A percentile compares a stretch with the other conserved stretches of the same genome.
These are phyloP conservation scores for Calephelis perditalis DNA, from an alignment of 2,888 invertebrate species.

Conservation along the genomic window DNA sequence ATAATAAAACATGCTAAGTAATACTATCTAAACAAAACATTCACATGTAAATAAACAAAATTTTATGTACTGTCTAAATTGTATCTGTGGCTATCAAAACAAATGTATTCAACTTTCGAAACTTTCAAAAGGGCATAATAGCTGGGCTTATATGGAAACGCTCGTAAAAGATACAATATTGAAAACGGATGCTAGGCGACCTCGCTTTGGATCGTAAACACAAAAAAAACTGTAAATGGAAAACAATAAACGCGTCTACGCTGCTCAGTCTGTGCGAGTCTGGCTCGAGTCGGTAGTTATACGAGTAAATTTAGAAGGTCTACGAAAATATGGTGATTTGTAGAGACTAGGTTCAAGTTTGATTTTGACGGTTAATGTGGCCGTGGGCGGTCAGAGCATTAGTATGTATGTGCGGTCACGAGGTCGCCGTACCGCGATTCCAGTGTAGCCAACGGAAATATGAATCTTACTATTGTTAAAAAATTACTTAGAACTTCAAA, in stretches of 20 bases:
- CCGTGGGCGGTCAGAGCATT: conserved; percentile 72
- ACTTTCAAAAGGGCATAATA: conserved; percentile 8
- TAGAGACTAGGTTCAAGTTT: background rate
- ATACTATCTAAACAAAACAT: background rate
- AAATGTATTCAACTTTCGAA: conserved; percentile 15
- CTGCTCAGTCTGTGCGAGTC: conserved; percentile 40
- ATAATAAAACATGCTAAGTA: too few species aligned
- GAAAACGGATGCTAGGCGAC: conserved; percentile 61
- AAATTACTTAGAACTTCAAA: too few species aligned
- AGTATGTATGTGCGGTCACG: conserved; percentile 70
- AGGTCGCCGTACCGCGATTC: conserved; percentile 55
- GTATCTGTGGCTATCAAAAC: conserved; percentile 7
- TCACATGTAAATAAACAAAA: background rate
- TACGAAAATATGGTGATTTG: background rate
- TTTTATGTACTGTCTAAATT: conserved; percentile 1
- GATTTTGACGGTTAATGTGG: conserved; percentile 45
- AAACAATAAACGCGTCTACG: conserved; percentile 69
- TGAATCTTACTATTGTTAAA: too few species aligned
- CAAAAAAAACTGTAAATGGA: conserved; percentile 65
- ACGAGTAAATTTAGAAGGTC: conserved; percentile 34
- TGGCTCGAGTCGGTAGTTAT: conserved; percentile 37
- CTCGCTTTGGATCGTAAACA: conserved; percentile 64
- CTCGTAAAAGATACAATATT: conserved; percentile 53
- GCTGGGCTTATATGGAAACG: conserved; percentile 30
- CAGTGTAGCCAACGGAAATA: conserved; percentile 22